Base-by-base conservation (phyloP, 2,888 invertebrate genomes). In the Taenaris catops region DNA sequence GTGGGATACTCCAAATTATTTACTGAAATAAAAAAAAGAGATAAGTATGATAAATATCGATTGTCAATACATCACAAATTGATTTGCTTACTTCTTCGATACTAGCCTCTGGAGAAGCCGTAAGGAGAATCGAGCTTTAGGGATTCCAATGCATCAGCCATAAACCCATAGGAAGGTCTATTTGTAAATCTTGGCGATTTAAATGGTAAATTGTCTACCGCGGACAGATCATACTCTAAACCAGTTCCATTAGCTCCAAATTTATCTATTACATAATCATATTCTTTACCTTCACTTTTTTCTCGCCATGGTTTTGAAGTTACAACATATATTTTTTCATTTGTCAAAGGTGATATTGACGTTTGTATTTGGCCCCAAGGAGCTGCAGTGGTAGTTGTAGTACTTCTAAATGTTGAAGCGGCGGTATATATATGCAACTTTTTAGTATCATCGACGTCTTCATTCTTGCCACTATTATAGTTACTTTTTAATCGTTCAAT, bases 261-360 rank as follows among this genome's bases (percentile, higher is more conserved):
- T 3, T 58, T 48, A 26, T 70, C 58, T 21, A 60, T 44, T 21
- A 58, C 54, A 44, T 76, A 68, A 66, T 51, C 41, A 26, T 71
- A 74, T 25, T 73, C 68, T 23, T 57, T 61, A n/a, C 72, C 54
- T 18, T 41, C 50, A 38, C 69, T 68, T 26, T 59, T 51, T 26
- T 74, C 79, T 45, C 63, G 71, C 78, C 87, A 87, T 8, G 93
- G 89, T 56, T 92, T 91, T 0, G 95, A 94, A 2, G 95, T 95
- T 0, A 95, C 94, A 1, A 95, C 93, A 51, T 94, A 94, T 0
- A 95, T 90, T 61, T 93, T 93, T 73, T 95, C 95, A 55, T 92
- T 92, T 2, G 93, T 93, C 38, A 91, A 72, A n/a, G 94, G 91
- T 5, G 93, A 92, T 59, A 93, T 91, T 8, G 93, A 91, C 1